These are phyloP conservation scores for Emmelina monodactyla DNA, from an alignment of 2,888 invertebrate species.

Conservation along the genomic window DNA sequence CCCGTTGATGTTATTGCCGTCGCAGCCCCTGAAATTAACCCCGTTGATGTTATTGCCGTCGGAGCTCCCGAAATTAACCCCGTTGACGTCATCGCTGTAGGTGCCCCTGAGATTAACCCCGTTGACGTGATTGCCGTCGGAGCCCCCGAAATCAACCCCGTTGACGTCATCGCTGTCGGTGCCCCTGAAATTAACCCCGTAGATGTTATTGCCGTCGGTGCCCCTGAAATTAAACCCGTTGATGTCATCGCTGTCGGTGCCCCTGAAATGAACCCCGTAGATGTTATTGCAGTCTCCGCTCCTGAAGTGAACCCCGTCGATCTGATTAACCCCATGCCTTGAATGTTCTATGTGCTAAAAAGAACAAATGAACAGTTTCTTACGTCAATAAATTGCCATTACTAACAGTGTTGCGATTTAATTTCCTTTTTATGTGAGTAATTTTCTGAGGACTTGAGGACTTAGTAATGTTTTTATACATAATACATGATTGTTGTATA, in stretches of 20 bases:
- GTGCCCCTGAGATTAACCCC: conserved; percentile 2
- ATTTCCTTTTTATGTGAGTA: too few relatives aligned
- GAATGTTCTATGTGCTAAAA: too few relatives aligned
- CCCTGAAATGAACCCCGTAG: conserved; percentile 12
- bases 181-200: conserved; percentile 16
- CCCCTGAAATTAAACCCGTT: conserved; percentile 14
- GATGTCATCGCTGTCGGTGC: conserved; percentile 8
- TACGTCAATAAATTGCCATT: too few relatives aligned
- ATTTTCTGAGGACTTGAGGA: too few relatives aligned
- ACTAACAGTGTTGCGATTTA: too few relatives aligned
- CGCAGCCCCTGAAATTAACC: conserved; percentile 7
- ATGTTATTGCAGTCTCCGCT: conserved; percentile 13
- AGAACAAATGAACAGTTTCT: too few relatives aligned
- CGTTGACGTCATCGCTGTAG: conserved; percentile 15
- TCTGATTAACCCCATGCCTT: conserved; percentile 9
- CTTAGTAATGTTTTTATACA: too few relatives aligned
- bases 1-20: conserved; percentile 6
- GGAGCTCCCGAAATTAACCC: conserved; percentile 10
- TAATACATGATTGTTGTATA: too few relatives aligned
- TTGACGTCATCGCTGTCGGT: conserved; percentile 17
- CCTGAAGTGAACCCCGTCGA: conserved; percentile 18
- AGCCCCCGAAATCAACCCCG: conserved; percentile 15
- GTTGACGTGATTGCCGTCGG: conserved; percentile 9
- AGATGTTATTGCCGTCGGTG: conserved; percentile 15
- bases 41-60: background rate